Percentiles rank a stretch among this genome's conserved stretches.
Evolutionary conservation across 2,888 invertebrate species (phyloP).

Genomic region (Spicauda simplicius): DNA sequence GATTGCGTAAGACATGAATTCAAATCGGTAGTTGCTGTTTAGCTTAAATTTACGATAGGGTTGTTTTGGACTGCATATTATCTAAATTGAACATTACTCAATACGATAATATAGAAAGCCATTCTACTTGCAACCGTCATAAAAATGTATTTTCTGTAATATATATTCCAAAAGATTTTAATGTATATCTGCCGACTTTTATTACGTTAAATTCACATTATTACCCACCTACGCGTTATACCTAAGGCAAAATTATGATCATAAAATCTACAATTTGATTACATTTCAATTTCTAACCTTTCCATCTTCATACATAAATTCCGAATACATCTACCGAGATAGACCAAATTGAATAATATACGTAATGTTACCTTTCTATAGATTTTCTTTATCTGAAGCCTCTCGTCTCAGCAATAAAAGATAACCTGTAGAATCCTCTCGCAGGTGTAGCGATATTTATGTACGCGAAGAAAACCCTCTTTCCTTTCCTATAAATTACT

Average conservation of each 20-base stretch:
- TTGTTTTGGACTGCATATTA: too few species aligned
- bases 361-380: constrained; percentile 42
- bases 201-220: background rate
- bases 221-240: background rate
- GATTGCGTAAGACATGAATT: too few species aligned
- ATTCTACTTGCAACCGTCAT: too few species aligned
- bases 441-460: constrained; percentile 64
- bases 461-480: constrained; percentile 47
- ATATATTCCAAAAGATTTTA: too few species aligned
- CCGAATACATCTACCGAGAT: constrained; percentile 23
- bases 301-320: constrained; percentile 4
- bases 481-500: constrained; percentile 66
- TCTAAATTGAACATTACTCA: too few species aligned
- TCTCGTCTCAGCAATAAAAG: constrained; percentile 57
- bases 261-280: constrained; percentile 19
- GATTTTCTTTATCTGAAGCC: constrained; percentile 36
- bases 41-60: too few species aligned
- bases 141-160: too few species aligned
- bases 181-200: background rate
- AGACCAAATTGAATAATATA: constrained; percentile 46
- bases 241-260: constrained; percentile 9
- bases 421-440: constrained; percentile 55
- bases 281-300: constrained; percentile 19
- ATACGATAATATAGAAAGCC: too few species aligned
- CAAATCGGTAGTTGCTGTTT: too few species aligned